Evolutionary conservation across 2,888 invertebrate genomes (phyloP), one percentile per base, ranked within the genome.

Genomic region (Koerneria pararmatus): DNA sequence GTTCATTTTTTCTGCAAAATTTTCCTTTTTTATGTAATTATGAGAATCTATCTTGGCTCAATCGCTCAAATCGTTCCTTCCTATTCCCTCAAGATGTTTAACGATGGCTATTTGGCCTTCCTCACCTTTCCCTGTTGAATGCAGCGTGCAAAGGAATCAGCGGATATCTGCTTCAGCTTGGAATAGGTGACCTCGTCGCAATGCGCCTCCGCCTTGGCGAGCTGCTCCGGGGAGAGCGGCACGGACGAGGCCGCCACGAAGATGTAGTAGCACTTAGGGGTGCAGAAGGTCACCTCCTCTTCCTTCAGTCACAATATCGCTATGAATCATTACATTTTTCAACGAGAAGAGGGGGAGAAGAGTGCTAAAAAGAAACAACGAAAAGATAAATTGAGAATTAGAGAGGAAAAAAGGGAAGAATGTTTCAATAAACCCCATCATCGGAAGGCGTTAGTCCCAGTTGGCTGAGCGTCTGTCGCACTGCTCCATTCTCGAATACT

Each of bases 211-310:
- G 80, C 80, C 1, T 66, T 59, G 6, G 69, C 62, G 24, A 78
- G 60, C 22, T 78, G 74, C 22, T 78, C 79, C 19, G 74, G 72
- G 22, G 71, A 74, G 29, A 79, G 60, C 29, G 78, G 69, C 24
- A 76, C 68, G 65, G 65, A 86, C 77, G 89, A 88, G 78, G 88
- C 88, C 31, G 89, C 85, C 34, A 89, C 89, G 84, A 92, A 93
- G 83, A 92, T 90, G 86, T 91, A 90, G 84, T 91, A 93, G 84
- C 95, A 95, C 72, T 89, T 88, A 63, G 90, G 88, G 75, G 92
- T 91, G 84, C 95, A 95, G 86, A 95, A 95, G 3, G 82, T 82
- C 24, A 85, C 82, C 3, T 80, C 81, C 27, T 85, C 82, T 41
- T 85, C 85, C 48, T 75, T 73, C 76, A 76, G 66, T 35, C 70